Percentiles rank a stretch among this genome's conserved stretches.
Conservation (phyloP, 2,888 invertebrate genomes). For the Drosophila robusta region DNA sequence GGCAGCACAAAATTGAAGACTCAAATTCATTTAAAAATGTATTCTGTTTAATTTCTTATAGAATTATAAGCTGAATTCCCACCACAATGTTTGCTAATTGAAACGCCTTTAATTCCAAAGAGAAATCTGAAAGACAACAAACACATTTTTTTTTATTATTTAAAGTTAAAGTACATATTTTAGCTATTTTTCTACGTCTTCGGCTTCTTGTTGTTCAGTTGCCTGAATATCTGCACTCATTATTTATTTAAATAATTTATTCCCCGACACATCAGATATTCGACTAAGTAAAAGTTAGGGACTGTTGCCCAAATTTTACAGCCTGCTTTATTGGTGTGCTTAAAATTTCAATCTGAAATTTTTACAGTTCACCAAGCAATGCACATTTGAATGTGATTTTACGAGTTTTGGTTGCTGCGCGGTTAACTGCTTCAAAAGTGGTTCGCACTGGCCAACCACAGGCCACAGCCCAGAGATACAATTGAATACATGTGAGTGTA, state of each 20-base stretch:
- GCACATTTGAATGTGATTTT: conserved; percentile 46
- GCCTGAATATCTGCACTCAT: too few relatives aligned
- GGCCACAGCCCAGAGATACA: conserved; percentile 23
- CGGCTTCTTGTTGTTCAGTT: too few relatives aligned
- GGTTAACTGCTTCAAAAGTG: conserved; percentile 46
- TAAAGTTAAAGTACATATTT: too few relatives aligned
- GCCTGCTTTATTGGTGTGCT: conserved; percentile 16
- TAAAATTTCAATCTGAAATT: conserved; percentile 25
- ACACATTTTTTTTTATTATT: too few relatives aligned
- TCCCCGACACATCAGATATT: background rate
- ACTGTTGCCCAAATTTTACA: background rate
- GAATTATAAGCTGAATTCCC: too few relatives aligned
- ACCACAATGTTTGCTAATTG: too few relatives aligned
- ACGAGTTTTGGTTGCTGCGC: conserved; percentile 33
- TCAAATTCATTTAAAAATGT: too few relatives aligned
- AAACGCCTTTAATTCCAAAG: too few relatives aligned
- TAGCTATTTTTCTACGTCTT: too few relatives aligned
- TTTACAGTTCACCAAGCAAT: conserved; percentile 16
- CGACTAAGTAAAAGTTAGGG: too few relatives aligned
- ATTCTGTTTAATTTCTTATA: too few relatives aligned
- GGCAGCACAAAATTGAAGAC: background rate
- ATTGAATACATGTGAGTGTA: conserved; percentile 33
- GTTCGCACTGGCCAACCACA: background rate
- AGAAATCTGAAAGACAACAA: too few relatives aligned
- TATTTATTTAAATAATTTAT: background rate